Percentiles rank a stretch among this genome's conserved stretches.
phyloP scores from a whole-genome alignment of 1,140 invertebrate species.

The Notospermus geniculatus region DNA sequence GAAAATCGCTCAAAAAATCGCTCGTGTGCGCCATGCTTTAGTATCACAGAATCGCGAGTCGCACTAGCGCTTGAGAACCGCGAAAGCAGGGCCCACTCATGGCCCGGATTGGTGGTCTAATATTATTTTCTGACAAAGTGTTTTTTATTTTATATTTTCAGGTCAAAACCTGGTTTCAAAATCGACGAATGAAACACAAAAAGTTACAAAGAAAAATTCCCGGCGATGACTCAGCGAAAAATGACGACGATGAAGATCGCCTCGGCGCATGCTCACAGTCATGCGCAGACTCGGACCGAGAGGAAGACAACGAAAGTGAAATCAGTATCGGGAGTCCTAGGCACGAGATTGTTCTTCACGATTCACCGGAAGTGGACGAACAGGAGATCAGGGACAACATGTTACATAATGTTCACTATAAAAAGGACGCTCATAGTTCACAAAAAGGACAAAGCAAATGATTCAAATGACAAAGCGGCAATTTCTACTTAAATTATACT shows the following conservation, averaged over 20 bases:
- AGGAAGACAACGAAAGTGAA: slow-evolving; percentile 15
- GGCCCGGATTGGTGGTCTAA: too few relatives aligned
- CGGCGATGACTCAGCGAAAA: slow-evolving; percentile 52
- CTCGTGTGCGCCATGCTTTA: too few relatives aligned
- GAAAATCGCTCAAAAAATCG: too few relatives aligned
- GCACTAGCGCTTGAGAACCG: too few relatives aligned
- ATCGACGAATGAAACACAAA: slow-evolving; percentile 95
- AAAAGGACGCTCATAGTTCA: too few relatives aligned
- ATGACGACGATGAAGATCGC: slow-evolving; percentile 11
- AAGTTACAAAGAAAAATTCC: slow-evolving; percentile 79
- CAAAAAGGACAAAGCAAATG: too few relatives aligned
- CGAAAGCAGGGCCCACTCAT: too few relatives aligned
- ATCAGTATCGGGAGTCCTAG: slow-evolving; percentile 9
- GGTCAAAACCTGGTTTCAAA: slow-evolving; percentile 98
- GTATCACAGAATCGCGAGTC: too few relatives aligned
- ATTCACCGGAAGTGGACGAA: background rate
- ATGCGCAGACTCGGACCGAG: slow-evolving; percentile 24
- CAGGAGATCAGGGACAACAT: background rate
- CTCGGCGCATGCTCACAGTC: slow-evolving; percentile 21
- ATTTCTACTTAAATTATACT: too few relatives aligned
- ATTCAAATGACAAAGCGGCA: too few relatives aligned
- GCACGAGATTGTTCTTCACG: background rate
- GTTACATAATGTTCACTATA: too few relatives aligned
- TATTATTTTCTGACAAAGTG: too few relatives aligned
- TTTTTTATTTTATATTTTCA: slow-evolving; percentile 40